A percentile compares a stretch with the other conserved stretches of the same genome.
phyloP scores from a whole-genome alignment of 2,888 invertebrate species.

The Pediacus dermestoides region DNA sequence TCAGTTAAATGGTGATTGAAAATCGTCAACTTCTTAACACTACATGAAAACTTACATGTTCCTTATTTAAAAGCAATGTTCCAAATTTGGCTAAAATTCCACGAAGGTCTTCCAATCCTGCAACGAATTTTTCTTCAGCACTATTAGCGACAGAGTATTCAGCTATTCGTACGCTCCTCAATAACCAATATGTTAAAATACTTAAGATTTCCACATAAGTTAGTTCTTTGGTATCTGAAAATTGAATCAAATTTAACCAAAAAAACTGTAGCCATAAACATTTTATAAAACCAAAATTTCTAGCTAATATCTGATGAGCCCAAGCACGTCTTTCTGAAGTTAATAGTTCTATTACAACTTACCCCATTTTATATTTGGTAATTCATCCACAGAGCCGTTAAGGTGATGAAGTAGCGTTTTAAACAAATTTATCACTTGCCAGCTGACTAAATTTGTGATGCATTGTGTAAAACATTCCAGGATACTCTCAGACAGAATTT shows the following conservation, averaged over 20 bases:
- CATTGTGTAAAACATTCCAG: slow-evolving; percentile 38
- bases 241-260: slow-evolving; percentile 5
- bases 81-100: slow-evolving; percentile 39
- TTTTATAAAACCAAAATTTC: slow-evolving; percentile 3
- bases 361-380: slow-evolving; percentile 27
- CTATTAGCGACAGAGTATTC: slow-evolving; percentile 39
- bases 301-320: too few species aligned
- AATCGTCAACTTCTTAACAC: too few species aligned
- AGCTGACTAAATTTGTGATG: slow-evolving; percentile 37
- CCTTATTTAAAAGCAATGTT: slow-evolving; percentile 36
- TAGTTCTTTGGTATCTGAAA: slow-evolving; percentile 30
- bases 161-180: slow-evolving; percentile 41
- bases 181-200: slow-evolving; percentile 34
- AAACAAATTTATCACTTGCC: slow-evolving; percentile 44
- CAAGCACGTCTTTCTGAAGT: too few species aligned
- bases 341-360: too few species aligned
- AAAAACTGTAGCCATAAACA: slow-evolving; percentile 11
- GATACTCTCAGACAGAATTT: slow-evolving; percentile 38
- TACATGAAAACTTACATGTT: slow-evolving; percentile 44
- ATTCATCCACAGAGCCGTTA: slow-evolving; percentile 29
- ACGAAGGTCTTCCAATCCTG: slow-evolving; percentile 37
- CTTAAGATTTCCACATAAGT: slow-evolving; percentile 40
- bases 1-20: too few species aligned
- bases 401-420: slow-evolving; percentile 42
- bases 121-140: slow-evolving; percentile 40